Base-by-base conservation (phyloP, 2,113 vertebrate genomes). In the Jaculus jaculus region DNA sequence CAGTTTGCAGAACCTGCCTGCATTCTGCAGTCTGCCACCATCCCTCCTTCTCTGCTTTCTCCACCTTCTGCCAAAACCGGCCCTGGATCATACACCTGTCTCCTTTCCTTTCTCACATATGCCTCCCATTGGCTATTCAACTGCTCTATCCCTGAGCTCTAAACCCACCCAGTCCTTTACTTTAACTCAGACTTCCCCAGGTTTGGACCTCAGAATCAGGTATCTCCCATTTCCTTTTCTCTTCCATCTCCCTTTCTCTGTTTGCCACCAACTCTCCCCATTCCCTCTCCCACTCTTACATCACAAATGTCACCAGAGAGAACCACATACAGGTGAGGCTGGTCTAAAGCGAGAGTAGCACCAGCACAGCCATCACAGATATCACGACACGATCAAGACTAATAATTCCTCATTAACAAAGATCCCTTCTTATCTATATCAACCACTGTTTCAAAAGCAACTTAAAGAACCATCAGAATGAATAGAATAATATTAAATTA, bases 231-330 rank as follows among this genome's bases (percentile, higher is more conserved):
- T 69, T n/a, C 63, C n/a, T 90, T 39, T 69, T 24, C 37, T 86
- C 28, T 42, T 84, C 42, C 20, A 61, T 20, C 54, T 86, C 47
- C 21, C 11, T 75, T 51, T 32, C 78, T 63, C n/a, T 37, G 10
- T 90, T 89, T 94, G 79, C 21, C 73, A 93, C 20, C 21, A 90
- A 58, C 79, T 90, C 30, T 90, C 21, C 60, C 54, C 84, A 78
- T 65, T 75, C 34, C 54, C 28, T 26, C n/a, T 84, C 66, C 60
- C 61, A 78, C 26, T 60, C 11, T 83, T 69, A 63, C 34, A n/a
- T 60, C 71, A 60, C 24, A 68, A n/a, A 82, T 20, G 5, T 20
- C 47, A 65, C 13, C 15, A 28, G 30, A 63, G 23, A 84, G 30
- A 92, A 79, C 20, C 24, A 90, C 54, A 80, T n/a, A 20, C 32